Base-by-base conservation (phyloP, 1,140 invertebrate species). In the Acromyrmex heyeri region DNA sequence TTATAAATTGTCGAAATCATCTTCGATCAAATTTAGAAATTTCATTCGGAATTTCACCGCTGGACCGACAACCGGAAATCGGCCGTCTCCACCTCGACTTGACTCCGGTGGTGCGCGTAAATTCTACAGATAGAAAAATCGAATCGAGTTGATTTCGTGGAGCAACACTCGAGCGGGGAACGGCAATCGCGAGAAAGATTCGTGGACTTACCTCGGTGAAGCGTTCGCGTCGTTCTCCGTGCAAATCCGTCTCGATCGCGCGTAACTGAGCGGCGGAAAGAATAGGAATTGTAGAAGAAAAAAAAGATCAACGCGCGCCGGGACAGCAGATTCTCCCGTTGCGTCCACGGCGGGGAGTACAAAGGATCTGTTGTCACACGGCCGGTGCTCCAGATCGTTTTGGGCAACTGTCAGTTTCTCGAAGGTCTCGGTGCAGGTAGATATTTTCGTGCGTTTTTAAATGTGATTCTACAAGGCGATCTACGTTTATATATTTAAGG, bases 391-490 rank as follows among this genome's bases (percentile, higher is more conserved):
- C 77, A 93, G 93, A 92, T 85, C 91, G 86, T 86, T 69, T 93
- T 83, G 90, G 90, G 88, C 91, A 94, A 94, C 92, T 94, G 93
- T 94, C 93, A 94, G 92, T 94, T 93, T 93, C 77, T 44, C 87
- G 77, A 88, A 7, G 27, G 67, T 87, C 89, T 88, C 85, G 77
- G 65, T 48, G 76, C 73, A 61, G 85, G 70, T 81, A 61, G 83
- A 85, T 85, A 91, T 53, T 75, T 87, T 65, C 72, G 64, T 79
- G 79, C 48, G 89, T 86, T 89, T 91, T 93, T 92, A 93, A 92
- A 93, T 93, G 92, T 91, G 69, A 91, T 89, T 91, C 87, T 69
- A 91, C 67, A 44, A 50, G 70, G 70, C 75, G 82, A 90, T 89
- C 86, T 78, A 72, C 85, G 87, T 86, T 86, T 93, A 88, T 89